phyloP scores from a whole-genome alignment of 2,113 vertebrate species.

The Microcebus murinus region DNA sequence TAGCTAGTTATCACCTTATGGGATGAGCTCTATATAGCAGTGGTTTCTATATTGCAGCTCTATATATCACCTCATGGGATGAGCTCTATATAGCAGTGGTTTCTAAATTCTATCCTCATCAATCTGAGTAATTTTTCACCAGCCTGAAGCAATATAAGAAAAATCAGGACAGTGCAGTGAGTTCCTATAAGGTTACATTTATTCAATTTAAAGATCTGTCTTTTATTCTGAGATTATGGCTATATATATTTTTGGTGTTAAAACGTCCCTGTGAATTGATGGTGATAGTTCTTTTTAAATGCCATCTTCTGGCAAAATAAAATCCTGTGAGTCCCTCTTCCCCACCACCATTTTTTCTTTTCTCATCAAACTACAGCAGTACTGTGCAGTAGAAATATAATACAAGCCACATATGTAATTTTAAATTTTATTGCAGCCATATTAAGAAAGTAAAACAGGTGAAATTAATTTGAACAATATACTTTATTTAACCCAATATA shows the following conservation, averaged over 20 bases:
- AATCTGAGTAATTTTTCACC: slow-evolving; percentile 14
- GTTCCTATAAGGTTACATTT: not conserved
- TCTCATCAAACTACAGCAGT: not conserved
- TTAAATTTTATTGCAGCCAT: slow-evolving; percentile 24
- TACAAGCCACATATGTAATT: not conserved
- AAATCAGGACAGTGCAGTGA: slow-evolving; percentile 18
- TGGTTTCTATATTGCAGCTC: not conserved
- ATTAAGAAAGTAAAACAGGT: not conserved
- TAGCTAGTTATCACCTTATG: not conserved
- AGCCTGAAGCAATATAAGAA: slow-evolving; percentile 38
- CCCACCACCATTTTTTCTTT: slow-evolving; percentile 25
- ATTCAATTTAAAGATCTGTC: slow-evolving; percentile 38
- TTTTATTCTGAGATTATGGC: slow-evolving; percentile 15
- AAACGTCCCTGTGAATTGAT: slow-evolving; percentile 6
- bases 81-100: not conserved
- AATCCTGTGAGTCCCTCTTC: not conserved
- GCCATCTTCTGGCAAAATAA: slow-evolving; percentile 27
- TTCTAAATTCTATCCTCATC: not conserved
- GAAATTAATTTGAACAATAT: slow-evolving; percentile 29
- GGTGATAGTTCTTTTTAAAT: not conserved
- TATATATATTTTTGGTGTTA: not conserved
- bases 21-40: not conserved
- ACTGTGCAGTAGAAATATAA: slow-evolving; percentile 38
- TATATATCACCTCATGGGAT: not conserved
- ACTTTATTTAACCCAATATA: slow-evolving; percentile 16